Base-by-base conservation (phyloP, 2,797 vertebrate species). In the Silurus aristotelis region DNA sequence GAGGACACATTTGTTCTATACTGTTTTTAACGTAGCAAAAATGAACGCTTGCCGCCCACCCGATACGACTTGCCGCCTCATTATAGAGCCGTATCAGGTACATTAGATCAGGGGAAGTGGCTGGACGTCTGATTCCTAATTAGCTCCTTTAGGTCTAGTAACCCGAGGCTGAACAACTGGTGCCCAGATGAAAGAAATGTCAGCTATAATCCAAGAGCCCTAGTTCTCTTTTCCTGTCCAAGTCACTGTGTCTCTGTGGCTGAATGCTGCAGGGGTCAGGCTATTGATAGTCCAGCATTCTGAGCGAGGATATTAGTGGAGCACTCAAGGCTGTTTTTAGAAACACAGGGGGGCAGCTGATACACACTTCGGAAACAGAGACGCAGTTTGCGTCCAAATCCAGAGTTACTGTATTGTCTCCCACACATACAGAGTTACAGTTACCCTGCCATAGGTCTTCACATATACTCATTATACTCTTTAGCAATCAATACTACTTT, bases 271-370 rank as follows among this genome's bases (percentile, higher is more conserved):
- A 52, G 87, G 88, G 88, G 93, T 90, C 89, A 90, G 15, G 78
- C 93, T 95, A 95, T 94, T 93, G 85, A 92, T 93, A 92, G 92
- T 20, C 58, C 90, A 90, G 92, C 91, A 90, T 93, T 94, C 89
- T 83, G 58, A 82, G 71, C 85, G 76, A 2, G 61, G 52, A 78
- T 90, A 91, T 91, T 92, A 83, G 46, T 9, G 81, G 22, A 71
- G 55, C 20, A 6, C 58, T 63, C 58, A 13, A 84, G 6, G 60
- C 3, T 68, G n/a, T 55, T 77, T 72, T 15, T 46, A 67, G 82
- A 83, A 66, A 61, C 83, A 80, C 76, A 5, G 87, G 12, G 48
- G 64, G 17, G 27, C 64, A 68, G 25, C 66, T 71, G 67, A 68
- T 19, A 61, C 38, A 61, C 67, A 58, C 80, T 76, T 68, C 52